Conservation (phyloP, 1,140 invertebrate species). For the Batillaria attramentaria region DNA sequence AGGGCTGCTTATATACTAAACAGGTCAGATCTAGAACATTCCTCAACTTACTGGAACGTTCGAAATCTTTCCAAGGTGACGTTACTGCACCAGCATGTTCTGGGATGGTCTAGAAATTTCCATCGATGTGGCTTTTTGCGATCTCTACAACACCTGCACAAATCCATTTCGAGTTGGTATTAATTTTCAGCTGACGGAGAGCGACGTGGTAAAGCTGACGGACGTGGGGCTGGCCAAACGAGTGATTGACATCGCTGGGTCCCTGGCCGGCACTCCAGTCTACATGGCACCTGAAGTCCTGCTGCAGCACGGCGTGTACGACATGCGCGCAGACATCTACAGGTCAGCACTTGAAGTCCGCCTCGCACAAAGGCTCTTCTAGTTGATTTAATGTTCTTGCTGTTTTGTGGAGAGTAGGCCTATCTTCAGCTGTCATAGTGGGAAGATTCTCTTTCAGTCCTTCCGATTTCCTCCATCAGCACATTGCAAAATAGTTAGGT, state of each 20-base stretch:
- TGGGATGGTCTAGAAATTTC: too few species aligned
- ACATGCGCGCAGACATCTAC: slow-evolving; percentile 50
- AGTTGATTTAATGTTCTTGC: background rate
- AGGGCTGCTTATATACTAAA: too few species aligned
- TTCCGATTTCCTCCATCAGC: too few species aligned
- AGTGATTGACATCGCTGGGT: slow-evolving; percentile 53
- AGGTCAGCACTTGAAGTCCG: slow-evolving; percentile 23
- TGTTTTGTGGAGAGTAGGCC: background rate
- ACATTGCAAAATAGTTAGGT: background rate
- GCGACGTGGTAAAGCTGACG: slow-evolving; percentile 57
- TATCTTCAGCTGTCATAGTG: background rate
- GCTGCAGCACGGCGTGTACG: slow-evolving; percentile 38
- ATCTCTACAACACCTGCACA: too few species aligned
- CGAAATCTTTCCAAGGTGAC: too few species aligned
- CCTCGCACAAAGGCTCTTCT: background rate
- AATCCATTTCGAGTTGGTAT: too few species aligned
- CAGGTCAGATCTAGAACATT: too few species aligned
- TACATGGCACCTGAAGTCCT: slow-evolving; percentile 66
- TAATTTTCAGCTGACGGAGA: slow-evolving; percentile 58
- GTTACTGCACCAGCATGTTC: too few species aligned
- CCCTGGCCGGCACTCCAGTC: slow-evolving; percentile 55
- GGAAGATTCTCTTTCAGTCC: too few species aligned
- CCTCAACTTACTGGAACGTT: too few species aligned
- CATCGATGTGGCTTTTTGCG: too few species aligned
- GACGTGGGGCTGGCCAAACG: slow-evolving; percentile 65